Base-by-base conservation (phyloP, 2,888 invertebrate genomes). In the Rhagium mordax region DNA sequence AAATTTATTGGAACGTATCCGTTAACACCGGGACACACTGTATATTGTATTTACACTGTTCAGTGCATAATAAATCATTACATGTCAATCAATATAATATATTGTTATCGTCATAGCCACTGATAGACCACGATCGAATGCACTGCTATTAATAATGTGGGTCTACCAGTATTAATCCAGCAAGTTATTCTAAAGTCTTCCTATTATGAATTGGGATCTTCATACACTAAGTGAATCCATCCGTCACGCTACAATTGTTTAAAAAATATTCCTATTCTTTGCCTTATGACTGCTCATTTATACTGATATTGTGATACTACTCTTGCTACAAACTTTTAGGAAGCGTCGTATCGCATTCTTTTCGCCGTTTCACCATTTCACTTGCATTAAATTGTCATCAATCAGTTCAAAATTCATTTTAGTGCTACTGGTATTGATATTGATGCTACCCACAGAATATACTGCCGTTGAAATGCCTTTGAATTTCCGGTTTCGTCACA, bases 171-270 rank as follows among this genome's bases (percentile, higher is more conserved):
- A 84, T 83, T 83, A 84, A 82, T 82, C 81, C 81, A 74, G 81
- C 82, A 82, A 83, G 82, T 83, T 82, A 82, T 81, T 82, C 82
- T 82, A 81, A 81, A 81, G 78, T 82, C 79, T 15, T 83, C 80
- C 79, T 80, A 78, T 79, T 83, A 81, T 82, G 80, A 55, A 80
- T 82, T 84, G 82, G 83, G 83, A 81, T 81, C 81, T 78, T 78
- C 82, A 82, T 78, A 78, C 80, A 79, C 78, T 78, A 80, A 83
- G 83, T 82, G 82, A 79, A 84, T 84, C 79, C 82, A 82, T 84
- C 81, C 80, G 81, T 78, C 79, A 80, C 78, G 80, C 78, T 80
- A 79, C 78, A 79, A 77, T 82, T 79, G 80, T 79, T 78, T 77
- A 77, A 78, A 77, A 80, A 80, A 76, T 79, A 78, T 78, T 51